phyloP scores from a whole-genome alignment of 2,113 vertebrate genomes.

The Paramormyrops kingsleyae region DNA sequence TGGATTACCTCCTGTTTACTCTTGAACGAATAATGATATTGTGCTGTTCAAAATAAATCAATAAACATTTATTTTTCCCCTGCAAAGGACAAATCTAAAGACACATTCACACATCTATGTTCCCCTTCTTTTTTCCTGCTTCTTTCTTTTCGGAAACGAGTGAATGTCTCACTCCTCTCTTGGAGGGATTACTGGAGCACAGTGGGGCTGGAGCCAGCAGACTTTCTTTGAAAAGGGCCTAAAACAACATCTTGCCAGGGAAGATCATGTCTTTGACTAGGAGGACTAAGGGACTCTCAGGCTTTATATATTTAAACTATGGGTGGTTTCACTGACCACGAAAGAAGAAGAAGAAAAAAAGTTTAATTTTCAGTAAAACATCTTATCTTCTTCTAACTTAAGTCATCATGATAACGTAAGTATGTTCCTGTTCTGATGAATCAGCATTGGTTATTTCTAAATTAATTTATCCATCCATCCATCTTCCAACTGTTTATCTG shows the following conservation, averaged over 20 bases:
- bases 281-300: neutral
- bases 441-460: neutral
- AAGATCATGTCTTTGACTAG: neutral
- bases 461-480: neutral
- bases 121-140: neutral
- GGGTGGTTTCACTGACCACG: neutral
- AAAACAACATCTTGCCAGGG: neutral
- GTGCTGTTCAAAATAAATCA: neutral
- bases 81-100: neutral
- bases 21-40: conserved; percentile 2
- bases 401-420: neutral
- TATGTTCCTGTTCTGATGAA: neutral
- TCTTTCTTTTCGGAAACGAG: neutral
- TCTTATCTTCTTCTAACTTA: neutral
- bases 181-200: neutral
- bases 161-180: conserved; percentile 21
- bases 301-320: neutral
- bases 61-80: neutral
- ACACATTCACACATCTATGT: neutral
- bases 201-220: neutral
- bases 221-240: neutral
- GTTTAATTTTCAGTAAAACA: neutral
- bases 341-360: neutral
- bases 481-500: neutral
- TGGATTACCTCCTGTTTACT: neutral